Evolutionary conservation across 2,888 invertebrate genomes (phyloP), one percentile per base, ranked within the genome.

Genomic region (Acanthosepion lycidas): DNA sequence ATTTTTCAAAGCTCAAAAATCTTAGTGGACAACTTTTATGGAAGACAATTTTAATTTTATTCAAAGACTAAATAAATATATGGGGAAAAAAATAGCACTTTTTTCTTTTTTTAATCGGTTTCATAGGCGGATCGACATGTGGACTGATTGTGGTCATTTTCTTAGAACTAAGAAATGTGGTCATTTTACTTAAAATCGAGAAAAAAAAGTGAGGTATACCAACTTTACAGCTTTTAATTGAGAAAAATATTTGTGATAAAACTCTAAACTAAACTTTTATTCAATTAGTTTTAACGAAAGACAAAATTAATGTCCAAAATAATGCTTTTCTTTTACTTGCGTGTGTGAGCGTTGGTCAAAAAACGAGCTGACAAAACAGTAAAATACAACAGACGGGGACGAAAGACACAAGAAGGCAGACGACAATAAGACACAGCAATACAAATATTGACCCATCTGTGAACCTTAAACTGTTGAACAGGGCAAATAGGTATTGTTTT

Each of bases 381-480:
- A 42, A 3, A 42, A 42, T 42, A 42, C 42, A 42, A 42, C 42
- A 42, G 42, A 42, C 42, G 42, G 42, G 23, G 51, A 51, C 51
- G 3, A 64, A 26, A 64, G 78, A n/a, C n/a, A 23, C n/a, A 33
- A 18, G 23, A 59, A 78, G 78, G 78, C n/a, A 78, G n/a, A n/a
- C n/a, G 78, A 33, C 59, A 59, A 23, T 59, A 23, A 15, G n/a
- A n/a, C 15, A 3, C n/a, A 33, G n/a, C n/a, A n/a, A 33, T 78
- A 33, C 15, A 15, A 78, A 78, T 20, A 78, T 33, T 12, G 78
- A 78, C 15, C 15, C n/a, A 78, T 78, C n/a, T 33, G 18, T 78
- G 15, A 78, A 78, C n/a, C 78, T 78, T 78, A 78, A 78, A 78
- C 78, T 78, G 78, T 78, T 78, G 78, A 78, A 78, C 78, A 78